Percentiles rank a stretch among this genome's conserved stretches.
Conservation (phyloP, 2,888 invertebrate genomes). For the Trypoxylon attenuatum region DNA sequence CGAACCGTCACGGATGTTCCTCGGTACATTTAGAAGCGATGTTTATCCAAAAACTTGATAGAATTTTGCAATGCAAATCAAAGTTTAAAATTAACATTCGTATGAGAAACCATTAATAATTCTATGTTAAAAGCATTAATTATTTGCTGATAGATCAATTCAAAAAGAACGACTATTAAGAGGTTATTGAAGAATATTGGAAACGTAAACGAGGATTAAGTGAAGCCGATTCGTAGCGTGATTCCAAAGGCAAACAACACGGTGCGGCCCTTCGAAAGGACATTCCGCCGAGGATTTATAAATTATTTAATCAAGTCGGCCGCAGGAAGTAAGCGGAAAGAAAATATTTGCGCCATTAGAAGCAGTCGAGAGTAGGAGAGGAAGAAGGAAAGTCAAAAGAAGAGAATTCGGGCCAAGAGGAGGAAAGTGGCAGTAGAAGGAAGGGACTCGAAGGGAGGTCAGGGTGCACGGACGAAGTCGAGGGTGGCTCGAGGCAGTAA, state of each 20-base stretch:
- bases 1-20: too few species aligned
- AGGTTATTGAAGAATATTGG: neutral
- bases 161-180: neutral
- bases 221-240: slow-evolving; percentile 53
- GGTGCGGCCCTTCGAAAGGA: slow-evolving; percentile 47
- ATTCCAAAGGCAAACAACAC: slow-evolving; percentile 46
- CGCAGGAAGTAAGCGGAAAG: slow-evolving; percentile 61
- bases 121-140: neutral
- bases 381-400: slow-evolving; percentile 13
- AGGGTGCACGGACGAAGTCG: slow-evolving; percentile 33
- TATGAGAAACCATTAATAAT: too few species aligned
- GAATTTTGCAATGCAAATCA: too few species aligned
- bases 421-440: slow-evolving; percentile 22
- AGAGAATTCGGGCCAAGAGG: neutral
- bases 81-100: too few species aligned
- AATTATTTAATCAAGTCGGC: slow-evolving; percentile 72
- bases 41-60: too few species aligned
- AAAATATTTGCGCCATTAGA: slow-evolving; percentile 72
- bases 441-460: slow-evolving; percentile 47
- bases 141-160: neutral
- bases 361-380: slow-evolving; percentile 36
- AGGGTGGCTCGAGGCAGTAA: slow-evolving; percentile 72
- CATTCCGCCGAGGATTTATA: slow-evolving; percentile 68
- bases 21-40: too few species aligned
- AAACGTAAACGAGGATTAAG: slow-evolving; percentile 40